A percentile compares a stretch with the other conserved stretches of the same genome.
Evolutionary conservation across 2,113 vertebrate species (phyloP).

Genomic region (Halcyon malimbica): DNA sequence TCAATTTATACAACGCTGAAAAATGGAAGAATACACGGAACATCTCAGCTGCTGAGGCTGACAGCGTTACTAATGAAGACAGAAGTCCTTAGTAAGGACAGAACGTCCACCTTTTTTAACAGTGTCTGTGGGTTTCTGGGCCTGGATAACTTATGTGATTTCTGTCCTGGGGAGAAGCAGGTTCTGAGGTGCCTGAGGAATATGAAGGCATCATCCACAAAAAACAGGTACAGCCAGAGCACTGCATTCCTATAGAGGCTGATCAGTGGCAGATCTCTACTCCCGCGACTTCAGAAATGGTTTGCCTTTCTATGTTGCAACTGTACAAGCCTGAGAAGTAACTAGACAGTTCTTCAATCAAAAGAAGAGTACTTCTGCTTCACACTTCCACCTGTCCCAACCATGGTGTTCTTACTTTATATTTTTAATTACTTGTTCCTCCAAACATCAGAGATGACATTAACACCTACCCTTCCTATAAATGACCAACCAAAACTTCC

Average conservation of each 20-base stretch:
- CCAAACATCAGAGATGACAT: background rate
- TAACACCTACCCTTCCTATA: background rate
- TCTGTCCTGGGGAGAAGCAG: background rate
- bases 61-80: background rate
- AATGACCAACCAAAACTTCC: background rate
- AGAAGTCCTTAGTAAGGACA: background rate
- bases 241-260: background rate
- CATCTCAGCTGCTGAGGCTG: background rate
- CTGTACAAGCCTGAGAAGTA: background rate
- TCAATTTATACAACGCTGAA: background rate
- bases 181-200: background rate
- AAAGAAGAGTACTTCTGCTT: background rate
- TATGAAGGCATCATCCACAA: background rate
- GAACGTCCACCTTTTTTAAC: background rate
- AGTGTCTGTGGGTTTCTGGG: background rate
- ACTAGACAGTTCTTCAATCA: background rate
- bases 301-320: background rate
- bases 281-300: rapidly evolving
- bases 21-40: background rate
- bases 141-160: background rate
- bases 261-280: background rate
- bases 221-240: background rate
- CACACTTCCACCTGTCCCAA: background rate
- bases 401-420: background rate
- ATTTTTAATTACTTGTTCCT: background rate